These are phyloP conservation scores for Threskiornis aethiopicus DNA, from an alignment of 2,797 vertebrate genomes.

Conservation along the genomic window DNA sequence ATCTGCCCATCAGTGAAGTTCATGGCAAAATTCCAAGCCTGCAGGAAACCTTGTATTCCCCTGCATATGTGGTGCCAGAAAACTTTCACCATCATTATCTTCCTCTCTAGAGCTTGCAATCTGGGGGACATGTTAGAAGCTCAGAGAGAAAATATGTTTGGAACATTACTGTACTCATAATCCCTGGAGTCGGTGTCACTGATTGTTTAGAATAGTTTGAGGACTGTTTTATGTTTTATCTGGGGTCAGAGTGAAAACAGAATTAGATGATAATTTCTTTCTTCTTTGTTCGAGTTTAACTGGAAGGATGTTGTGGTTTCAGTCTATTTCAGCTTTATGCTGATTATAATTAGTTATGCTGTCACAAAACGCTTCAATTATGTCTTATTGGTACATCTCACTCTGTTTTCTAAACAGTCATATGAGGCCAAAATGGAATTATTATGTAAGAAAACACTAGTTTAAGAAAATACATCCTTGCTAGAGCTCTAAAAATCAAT, in stretches of 20 bases:
- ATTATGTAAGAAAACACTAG: not conserved
- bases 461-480: not conserved
- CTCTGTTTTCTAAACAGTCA: not conserved
- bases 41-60: not conserved
- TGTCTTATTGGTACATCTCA: not conserved
- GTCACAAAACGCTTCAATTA: not conserved
- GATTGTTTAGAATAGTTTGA: not conserved
- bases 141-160: not conserved
- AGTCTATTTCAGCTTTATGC: not conserved
- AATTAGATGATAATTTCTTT: not conserved
- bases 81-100: not conserved
- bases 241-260: not conserved
- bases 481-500: not conserved
- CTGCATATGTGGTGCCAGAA: not conserved
- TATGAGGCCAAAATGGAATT: not conserved
- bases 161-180: not conserved
- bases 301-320: not conserved
- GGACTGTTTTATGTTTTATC: not conserved
- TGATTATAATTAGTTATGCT: not conserved
- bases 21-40: not conserved
- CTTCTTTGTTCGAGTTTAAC: not conserved
- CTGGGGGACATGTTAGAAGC: not conserved
- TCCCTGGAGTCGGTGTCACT: not conserved
- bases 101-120: not conserved
- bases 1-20: not conserved